A percentile compares a stretch with the other conserved stretches of the same genome.
These are phyloP conservation scores for Jordanella pulchra DNA, from an alignment of 2,797 vertebrate genomes.

Conservation along the genomic window DNA sequence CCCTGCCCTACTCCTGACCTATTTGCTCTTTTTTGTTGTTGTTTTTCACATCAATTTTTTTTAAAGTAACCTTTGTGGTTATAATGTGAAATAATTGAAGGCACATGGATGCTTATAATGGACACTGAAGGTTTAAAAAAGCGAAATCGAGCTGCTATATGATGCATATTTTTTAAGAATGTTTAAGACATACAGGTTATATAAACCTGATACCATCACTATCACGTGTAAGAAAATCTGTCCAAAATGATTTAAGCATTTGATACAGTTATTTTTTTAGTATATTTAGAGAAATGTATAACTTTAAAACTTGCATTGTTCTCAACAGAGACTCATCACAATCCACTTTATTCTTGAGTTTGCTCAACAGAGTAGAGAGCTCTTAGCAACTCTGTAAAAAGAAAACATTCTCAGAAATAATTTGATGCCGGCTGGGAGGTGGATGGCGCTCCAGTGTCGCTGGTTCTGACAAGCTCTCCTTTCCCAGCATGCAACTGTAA, in stretches of 20 bases:
- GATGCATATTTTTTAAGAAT: not conserved
- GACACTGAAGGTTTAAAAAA: not conserved
- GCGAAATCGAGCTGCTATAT: not conserved
- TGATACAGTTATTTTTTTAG: not conserved
- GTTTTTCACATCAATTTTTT: too few species aligned
- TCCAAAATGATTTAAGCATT: not conserved
- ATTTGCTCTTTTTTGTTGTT: not conserved
- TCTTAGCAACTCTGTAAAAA: slow-evolving; percentile 2
- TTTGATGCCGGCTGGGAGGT: slow-evolving; percentile 10
- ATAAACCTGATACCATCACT: not conserved
- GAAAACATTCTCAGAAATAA: slow-evolving; percentile 15
- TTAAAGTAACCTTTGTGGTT: too few species aligned
- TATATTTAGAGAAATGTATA: not conserved
- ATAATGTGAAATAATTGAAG: not conserved
- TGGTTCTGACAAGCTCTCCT: slow-evolving; percentile 9
- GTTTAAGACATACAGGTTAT: not conserved
- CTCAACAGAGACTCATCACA: not conserved
- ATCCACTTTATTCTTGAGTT: slow-evolving; percentile 1
- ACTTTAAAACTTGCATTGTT: not conserved
- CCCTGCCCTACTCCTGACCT: too few species aligned
- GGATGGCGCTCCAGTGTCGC: slow-evolving; percentile 11
- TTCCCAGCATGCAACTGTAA: slow-evolving; percentile 1
- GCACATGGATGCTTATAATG: too few species aligned
- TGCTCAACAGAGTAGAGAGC: not conserved
- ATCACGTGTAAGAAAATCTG: not conserved